Percentiles rank a stretch among this genome's conserved stretches.
phyloP scores from a whole-genome alignment of 1,140 invertebrate species.

The Stratiolaelaps scimitus region DNA sequence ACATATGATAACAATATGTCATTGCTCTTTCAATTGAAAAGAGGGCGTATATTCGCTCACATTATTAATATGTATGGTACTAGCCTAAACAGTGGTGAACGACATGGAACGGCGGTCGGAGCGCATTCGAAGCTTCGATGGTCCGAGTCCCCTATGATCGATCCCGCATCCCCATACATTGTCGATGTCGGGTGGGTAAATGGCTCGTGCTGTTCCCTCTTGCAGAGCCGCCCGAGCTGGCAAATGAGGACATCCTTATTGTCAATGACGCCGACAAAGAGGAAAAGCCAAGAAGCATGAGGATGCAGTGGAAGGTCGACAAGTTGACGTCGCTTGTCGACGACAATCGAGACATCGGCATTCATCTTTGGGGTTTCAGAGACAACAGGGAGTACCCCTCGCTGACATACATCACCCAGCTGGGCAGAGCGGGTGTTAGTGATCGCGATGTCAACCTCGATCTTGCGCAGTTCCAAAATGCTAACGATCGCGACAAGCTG shows the following conservation, averaged over 20 bases:
- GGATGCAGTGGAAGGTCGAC: conserved; percentile 36
- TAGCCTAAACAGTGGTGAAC: no score
- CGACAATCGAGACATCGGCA: conserved; percentile 28
- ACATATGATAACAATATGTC: background rate
- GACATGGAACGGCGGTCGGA: no score
- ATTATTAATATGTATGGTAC: no score
- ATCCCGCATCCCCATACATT: no score
- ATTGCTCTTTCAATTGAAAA: background rate
- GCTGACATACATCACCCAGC: conserved; percentile 37
- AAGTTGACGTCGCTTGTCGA: conserved; percentile 34
- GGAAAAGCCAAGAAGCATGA: conserved; percentile 35
- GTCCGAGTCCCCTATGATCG: no score
- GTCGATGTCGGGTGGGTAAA: no score
- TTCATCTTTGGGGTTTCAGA: conserved; percentile 37
- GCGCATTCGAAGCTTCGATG: no score
- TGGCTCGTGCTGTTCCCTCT: background rate
- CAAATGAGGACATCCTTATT: conserved; percentile 35
- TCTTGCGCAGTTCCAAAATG: conserved; percentile 47
- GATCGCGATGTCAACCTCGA: conserved; percentile 30
- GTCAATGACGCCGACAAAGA: conserved; percentile 34
- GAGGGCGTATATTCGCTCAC: no score
- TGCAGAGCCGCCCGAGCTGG: conserved; percentile 37
- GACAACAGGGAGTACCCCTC: conserved; percentile 36
- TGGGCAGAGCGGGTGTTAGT: conserved; percentile 32
- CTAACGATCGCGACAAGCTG: conserved; percentile 50